Base-by-base conservation (phyloP, 1,140 invertebrate genomes). In the Aphaenogaster rudis region DNA sequence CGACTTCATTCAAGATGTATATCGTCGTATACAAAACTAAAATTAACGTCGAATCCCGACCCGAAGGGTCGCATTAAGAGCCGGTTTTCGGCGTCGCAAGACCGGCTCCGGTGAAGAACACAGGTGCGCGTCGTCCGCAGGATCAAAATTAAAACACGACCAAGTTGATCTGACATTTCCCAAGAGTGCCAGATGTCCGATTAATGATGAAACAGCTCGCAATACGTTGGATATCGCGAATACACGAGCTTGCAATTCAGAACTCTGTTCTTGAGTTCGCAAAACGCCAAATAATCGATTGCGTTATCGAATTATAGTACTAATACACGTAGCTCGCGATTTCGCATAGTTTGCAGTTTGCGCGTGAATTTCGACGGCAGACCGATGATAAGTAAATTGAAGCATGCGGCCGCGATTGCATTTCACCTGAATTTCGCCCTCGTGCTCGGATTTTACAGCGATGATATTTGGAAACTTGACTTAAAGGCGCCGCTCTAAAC, bases 401-500 rank as follows among this genome's bases (percentile, higher is more conserved):
- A 36, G 66, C 7, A 11, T 28, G 28, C 28, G 66, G 21, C n/a
- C 45, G 48, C 45, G 72, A 64, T 79, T 66, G 63, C 61, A 52
- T 78, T 86, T 54, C 59, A 82, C 82, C 82, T 45, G 39, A 63
- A 74, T 86, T 89, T 71, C 61, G n/a, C 78, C 76, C 71, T 80
- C 84, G n/a, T 28, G 15, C 61, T 42, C 42, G 77, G 59, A 80
- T 61, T 88, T 72, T 45, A 39, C 33, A 61, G 17, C 69, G 61
- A 77, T 71, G 76, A 81, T 64, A 82, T 88, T 90, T 79, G 88
- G 86, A 90, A 91, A 90, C 88, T 77, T 77, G 81, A 80, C 45
- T 78, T 81, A 74, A 88, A 90, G 77, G 80, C 81, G 77, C 81
- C 81, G 69, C 76, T 80, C 88, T 90, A 90, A 90, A 91, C 76